phyloP scores from a whole-genome alignment of 2,113 vertebrate species.

The Hippocampus barbouri region DNA sequence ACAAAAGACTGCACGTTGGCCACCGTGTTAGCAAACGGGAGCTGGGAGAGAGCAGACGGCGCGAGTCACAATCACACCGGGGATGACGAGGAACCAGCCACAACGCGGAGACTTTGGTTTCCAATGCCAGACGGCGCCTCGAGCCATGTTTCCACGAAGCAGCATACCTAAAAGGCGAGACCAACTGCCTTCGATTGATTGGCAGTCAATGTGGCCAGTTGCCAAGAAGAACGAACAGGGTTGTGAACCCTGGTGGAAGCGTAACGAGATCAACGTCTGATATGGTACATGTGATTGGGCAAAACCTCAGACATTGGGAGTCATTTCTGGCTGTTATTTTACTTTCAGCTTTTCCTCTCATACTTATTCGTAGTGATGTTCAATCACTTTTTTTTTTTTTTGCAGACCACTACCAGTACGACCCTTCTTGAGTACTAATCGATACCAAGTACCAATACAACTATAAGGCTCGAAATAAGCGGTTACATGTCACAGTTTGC shows the following conservation, averaged over 20 bases:
- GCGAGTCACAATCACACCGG: constrained; percentile 76
- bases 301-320: constrained; percentile 63
- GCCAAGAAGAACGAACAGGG: background rate
- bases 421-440: too few relatives aligned
- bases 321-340: constrained; percentile 57
- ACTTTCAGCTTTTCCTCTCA: background rate
- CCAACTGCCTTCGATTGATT: background rate
- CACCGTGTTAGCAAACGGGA: constrained; percentile 27
- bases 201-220: background rate
- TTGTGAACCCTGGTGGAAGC: background rate
- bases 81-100: constrained; percentile 34
- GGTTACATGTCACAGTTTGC: too few relatives aligned
- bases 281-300: constrained; percentile 41
- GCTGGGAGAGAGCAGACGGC: constrained; percentile 67
- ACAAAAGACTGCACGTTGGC: constrained; percentile 12
- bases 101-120: constrained; percentile 49
- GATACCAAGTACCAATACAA: too few relatives aligned
- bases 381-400: too few relatives aligned
- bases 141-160: background rate
- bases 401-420: too few relatives aligned
- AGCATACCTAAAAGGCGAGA: background rate
- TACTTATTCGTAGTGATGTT: background rate
- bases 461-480: too few relatives aligned
- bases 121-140: background rate
- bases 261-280: constrained; percentile 26